phyloP scores from a whole-genome alignment of 1,140 invertebrate species.

The Eumaeus atala region DNA sequence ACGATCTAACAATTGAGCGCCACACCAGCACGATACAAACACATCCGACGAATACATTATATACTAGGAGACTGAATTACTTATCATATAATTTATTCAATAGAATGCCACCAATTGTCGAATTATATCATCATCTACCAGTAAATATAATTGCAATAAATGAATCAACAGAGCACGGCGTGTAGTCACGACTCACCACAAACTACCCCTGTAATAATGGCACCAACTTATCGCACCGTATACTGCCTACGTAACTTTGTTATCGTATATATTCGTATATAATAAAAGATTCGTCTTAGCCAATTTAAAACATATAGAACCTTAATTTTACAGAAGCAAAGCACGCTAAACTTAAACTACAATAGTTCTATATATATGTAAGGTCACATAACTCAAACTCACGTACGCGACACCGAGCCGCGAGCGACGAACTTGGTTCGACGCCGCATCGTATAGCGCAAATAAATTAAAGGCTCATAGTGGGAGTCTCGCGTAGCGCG shows the following conservation, averaged over 20 bases:
- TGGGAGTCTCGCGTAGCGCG: conserved; percentile 34
- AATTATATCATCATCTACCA: conserved; percentile 2
- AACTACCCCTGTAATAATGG: conserved; percentile 71
- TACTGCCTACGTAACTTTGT: conserved; percentile 73
- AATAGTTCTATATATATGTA: conserved; percentile 55
- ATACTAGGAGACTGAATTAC: background rate
- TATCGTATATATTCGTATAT: conserved; percentile 59
- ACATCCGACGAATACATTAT: background rate
- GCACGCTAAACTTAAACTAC: conserved; percentile 71
- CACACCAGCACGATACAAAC: background rate
- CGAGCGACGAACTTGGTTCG: conserved; percentile 63
- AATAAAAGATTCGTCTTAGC: conserved; percentile 63
- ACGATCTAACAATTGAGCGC: background rate
- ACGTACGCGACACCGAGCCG: conserved; percentile 40
- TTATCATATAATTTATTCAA: conserved; percentile 7
- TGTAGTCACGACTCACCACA: conserved; percentile 44
- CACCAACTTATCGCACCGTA: conserved; percentile 73
- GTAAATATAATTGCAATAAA: conserved; percentile 8
- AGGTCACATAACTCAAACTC: conserved; percentile 60
- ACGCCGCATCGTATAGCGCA: conserved; percentile 48
- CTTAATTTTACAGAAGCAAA: conserved; percentile 72
- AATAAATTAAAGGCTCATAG: conserved; percentile 69
- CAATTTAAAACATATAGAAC: conserved; percentile 68
- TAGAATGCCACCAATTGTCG: conserved; percentile 4
- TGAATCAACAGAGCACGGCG: background rate